Conservation (phyloP, 2,113 vertebrate genomes). For the Dendrocopos noguchii region DNA sequence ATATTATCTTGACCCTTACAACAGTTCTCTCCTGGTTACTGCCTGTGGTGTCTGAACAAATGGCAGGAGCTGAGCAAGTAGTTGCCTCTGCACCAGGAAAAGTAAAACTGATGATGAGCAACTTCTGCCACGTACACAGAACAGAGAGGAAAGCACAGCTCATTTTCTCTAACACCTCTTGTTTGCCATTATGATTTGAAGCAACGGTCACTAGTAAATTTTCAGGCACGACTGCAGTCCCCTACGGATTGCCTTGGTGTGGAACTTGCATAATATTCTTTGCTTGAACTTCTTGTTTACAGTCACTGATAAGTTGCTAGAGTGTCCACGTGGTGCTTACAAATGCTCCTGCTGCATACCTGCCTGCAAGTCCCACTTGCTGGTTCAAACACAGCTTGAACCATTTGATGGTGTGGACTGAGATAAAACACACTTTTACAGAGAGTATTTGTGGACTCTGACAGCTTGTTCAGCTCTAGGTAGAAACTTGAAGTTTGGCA, state of each 20-base stretch:
- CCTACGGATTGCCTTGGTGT: rapidly evolving
- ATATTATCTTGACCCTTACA: not conserved
- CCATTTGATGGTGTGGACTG: not conserved
- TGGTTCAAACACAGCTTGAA: not conserved
- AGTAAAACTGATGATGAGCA: not conserved
- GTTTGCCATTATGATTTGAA: not conserved
- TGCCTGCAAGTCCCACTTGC: not conserved
- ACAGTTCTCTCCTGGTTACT: not conserved
- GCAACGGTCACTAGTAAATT: not conserved
- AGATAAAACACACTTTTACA: not conserved
- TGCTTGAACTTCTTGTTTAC: not conserved
- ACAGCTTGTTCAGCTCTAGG: slow-evolving; percentile 8
- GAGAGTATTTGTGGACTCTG: not conserved
- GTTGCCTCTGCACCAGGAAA: not conserved
- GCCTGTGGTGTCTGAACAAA: not conserved
- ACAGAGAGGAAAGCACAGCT: not conserved
- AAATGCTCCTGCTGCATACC: not conserved
- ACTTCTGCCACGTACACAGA: not conserved
- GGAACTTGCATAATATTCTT: not conserved
- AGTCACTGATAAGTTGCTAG: not conserved
- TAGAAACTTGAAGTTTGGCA: slow-evolving; percentile 42
- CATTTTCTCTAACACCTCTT: not conserved
- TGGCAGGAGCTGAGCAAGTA: not conserved
- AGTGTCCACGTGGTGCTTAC: not conserved
- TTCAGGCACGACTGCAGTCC: not conserved